phyloP scores from a whole-genome alignment of 1,140 invertebrate genomes.

The Drosophila burlai region DNA sequence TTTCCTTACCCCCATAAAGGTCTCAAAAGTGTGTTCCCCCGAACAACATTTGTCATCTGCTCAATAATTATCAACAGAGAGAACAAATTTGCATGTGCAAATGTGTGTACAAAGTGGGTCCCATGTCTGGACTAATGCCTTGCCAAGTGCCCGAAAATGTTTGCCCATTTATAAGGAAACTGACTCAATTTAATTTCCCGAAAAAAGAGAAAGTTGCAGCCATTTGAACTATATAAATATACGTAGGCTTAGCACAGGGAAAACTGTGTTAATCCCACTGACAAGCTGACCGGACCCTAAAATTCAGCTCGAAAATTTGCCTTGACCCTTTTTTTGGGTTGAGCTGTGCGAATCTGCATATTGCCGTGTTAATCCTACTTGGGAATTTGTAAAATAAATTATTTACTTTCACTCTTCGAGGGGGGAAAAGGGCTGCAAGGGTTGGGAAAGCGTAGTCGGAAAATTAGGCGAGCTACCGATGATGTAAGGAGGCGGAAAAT shows the following conservation, averaged over 20 bases:
- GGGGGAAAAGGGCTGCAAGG: conserved; percentile 13
- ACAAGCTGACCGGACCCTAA: conserved; percentile 39
- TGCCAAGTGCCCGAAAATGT: conserved; percentile 70
- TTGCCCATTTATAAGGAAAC: conserved; percentile 75
- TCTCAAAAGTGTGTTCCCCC: conserved; percentile 15
- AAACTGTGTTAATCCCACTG: conserved; percentile 67
- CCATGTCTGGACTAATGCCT: conserved; percentile 51
- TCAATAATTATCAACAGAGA: conserved; percentile 75
- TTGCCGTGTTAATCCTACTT: conserved; percentile 81
- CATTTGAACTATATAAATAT: conserved; percentile 80
- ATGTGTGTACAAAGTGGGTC: conserved; percentile 26
- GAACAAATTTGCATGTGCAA: conserved; percentile 34
- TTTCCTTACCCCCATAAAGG: conserved; percentile 1
- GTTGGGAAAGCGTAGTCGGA: conserved; percentile 24
- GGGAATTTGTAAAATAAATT: conserved; percentile 82
- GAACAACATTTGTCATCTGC: conserved; percentile 70
- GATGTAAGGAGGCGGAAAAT: neutral
- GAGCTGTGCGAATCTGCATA: conserved; percentile 68
- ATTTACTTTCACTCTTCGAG: conserved; percentile 59
- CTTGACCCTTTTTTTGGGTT: conserved; percentile 68
- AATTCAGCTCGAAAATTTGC: conserved; percentile 19
- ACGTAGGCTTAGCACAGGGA: conserved; percentile 70
- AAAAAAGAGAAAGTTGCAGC: conserved; percentile 50
- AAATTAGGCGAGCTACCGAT: neutral
- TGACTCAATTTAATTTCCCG: conserved; percentile 79